phyloP scores from a whole-genome alignment of 1,140 invertebrate genomes.

The Atopsyche davidsoni region DNA sequence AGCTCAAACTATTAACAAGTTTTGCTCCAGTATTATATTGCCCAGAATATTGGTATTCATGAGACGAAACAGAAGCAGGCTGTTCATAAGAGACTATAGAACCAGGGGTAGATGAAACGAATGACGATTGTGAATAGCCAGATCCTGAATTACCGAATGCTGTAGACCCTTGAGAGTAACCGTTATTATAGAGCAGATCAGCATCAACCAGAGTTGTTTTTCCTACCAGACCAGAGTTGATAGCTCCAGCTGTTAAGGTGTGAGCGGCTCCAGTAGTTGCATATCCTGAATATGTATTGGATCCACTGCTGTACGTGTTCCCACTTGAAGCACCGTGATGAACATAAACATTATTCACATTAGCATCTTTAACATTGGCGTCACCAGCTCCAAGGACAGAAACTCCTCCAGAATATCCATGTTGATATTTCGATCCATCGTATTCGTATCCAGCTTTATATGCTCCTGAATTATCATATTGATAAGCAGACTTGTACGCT shows the following conservation, averaged over 20 bases:
- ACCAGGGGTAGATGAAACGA: slow-evolving; percentile 5
- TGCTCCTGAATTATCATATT: slow-evolving; percentile 33
- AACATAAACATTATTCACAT: slow-evolving; percentile 18
- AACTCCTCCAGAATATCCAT: slow-evolving; percentile 7
- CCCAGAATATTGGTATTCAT: neutral
- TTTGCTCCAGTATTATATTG: slow-evolving; percentile 4
- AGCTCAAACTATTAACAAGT: neutral
- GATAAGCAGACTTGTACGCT: slow-evolving; percentile 11
- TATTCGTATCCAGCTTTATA: slow-evolving; percentile 31
- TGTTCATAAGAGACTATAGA: slow-evolving; percentile 12
- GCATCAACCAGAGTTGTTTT: slow-evolving; percentile 44
- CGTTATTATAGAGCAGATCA: slow-evolving; percentile 33
- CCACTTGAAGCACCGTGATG: slow-evolving; percentile 14
- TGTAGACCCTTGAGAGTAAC: slow-evolving; percentile 13
- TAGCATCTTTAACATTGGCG: slow-evolving; percentile 1
- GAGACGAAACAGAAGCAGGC: slow-evolving; percentile 3
- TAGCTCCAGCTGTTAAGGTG: slow-evolving; percentile 42
- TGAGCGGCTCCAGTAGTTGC: slow-evolving; percentile 36
- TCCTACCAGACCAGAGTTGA: slow-evolving; percentile 45
- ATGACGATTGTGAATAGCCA: slow-evolving; percentile 12
- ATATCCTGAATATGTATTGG: slow-evolving; percentile 30
- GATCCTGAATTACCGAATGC: slow-evolving; percentile 22
- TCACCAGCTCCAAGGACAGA: neutral
- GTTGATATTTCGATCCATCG: slow-evolving; percentile 8
- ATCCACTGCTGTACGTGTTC: slow-evolving; percentile 15